These are phyloP conservation scores for Mycteria americana DNA, from an alignment of 2,797 vertebrate species.

Conservation along the genomic window DNA sequence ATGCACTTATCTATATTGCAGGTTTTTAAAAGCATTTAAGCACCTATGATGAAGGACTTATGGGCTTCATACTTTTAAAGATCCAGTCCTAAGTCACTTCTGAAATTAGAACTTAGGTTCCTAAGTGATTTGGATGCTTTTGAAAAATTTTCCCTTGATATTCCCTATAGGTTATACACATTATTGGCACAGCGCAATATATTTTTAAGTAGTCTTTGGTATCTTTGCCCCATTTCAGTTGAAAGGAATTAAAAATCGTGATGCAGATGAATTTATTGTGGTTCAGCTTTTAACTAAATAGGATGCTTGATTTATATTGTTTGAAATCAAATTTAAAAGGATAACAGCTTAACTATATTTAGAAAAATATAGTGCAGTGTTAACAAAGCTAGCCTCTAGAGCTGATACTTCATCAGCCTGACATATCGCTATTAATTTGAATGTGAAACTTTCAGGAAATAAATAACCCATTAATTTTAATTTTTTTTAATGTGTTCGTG, in stretches of 20 bases:
- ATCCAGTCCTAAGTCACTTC: not conserved
- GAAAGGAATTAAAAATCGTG: constrained; percentile 18
- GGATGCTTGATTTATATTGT: constrained; percentile 16
- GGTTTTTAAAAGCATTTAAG: not conserved
- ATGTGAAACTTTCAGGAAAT: constrained; percentile 22
- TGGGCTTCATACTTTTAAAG: not conserved
- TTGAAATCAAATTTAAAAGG: constrained; percentile 43
- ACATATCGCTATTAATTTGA: constrained; percentile 18
- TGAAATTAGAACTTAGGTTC: not conserved
- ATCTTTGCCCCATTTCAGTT: not conserved
- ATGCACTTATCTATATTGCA: not conserved
- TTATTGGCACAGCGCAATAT: not conserved
- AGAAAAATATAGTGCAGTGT: constrained; percentile 23
- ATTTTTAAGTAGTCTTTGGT: not conserved
- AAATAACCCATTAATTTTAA: not conserved
- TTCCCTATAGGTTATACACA: not conserved
- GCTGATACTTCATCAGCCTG: constrained; percentile 34
- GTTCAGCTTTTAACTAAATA: constrained; percentile 14
- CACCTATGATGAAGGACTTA: not conserved
- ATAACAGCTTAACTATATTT: constrained; percentile 23
- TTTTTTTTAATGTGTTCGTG: not conserved
- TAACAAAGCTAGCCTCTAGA: constrained; percentile 14
- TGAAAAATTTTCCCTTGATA: not conserved
- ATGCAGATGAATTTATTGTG: not conserved
- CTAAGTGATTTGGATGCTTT: not conserved